phyloP scores from a whole-genome alignment of 2,888 invertebrate genomes.

The Sericinus montela region DNA sequence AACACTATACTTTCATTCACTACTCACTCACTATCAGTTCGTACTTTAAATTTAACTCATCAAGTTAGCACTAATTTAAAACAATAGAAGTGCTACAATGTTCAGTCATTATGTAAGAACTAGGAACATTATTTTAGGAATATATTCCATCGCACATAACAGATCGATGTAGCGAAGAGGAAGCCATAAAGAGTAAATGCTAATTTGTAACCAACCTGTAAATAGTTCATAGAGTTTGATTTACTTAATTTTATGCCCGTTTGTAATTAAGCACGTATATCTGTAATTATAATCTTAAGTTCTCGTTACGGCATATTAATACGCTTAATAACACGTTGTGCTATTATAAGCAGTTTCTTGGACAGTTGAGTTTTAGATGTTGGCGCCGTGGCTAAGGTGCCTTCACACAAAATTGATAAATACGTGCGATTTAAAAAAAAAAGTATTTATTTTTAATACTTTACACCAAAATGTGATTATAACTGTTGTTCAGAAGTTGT shows the following conservation, averaged over 20 bases:
- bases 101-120: too few species aligned
- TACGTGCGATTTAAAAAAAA: too few species aligned
- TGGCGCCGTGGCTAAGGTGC: constrained; percentile 32
- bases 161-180: constrained; percentile 1
- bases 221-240: constrained; percentile 14
- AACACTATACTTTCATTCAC: too few species aligned
- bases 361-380: constrained; percentile 50
- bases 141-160: too few species aligned
- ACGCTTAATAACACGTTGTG: constrained; percentile 48
- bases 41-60: too few species aligned
- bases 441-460: too few species aligned
- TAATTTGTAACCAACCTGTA: not conserved
- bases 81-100: too few species aligned
- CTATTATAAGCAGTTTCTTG: constrained; percentile 51
- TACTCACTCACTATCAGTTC: too few species aligned
- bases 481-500: too few species aligned
- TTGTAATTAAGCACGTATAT: constrained; percentile 29
- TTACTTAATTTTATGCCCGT: constrained; percentile 21
- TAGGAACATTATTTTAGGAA: too few species aligned
- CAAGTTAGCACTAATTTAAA: too few species aligned
- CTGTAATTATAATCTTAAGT: constrained; percentile 55
- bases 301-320: constrained; percentile 61
- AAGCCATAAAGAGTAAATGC: constrained; percentile 12
- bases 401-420: constrained; percentile 19
- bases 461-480: too few species aligned